Conservation (phyloP, 2,888 invertebrate genomes). For the Deladenus siricidicola region DNA sequence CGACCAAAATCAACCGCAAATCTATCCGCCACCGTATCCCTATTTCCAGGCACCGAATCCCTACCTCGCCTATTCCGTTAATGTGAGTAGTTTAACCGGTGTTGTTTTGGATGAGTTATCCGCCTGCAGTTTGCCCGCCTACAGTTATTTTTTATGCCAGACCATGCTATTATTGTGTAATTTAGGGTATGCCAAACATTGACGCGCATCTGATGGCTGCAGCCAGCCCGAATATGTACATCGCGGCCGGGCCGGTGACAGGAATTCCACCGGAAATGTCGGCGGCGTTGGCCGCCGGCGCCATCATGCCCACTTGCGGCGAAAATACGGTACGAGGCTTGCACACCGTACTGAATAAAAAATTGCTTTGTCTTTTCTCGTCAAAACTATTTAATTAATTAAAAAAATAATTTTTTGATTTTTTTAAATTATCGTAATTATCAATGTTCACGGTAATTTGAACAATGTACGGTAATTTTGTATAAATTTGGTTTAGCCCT, state of each 20-base stretch:
- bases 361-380: no score
- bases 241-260: neutral
- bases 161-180: no score
- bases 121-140: neutral
- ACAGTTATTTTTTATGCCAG: neutral
- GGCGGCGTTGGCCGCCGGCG: neutral
- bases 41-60: conserved; percentile 7
- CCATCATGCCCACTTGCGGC: neutral
- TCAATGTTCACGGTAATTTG: neutral
- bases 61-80: conserved; percentile 8
- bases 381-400: no score
- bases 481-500: neutral
- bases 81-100: conserved; percentile 8
- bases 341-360: no score
- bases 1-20: neutral
- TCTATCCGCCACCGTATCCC: conserved; percentile 4
- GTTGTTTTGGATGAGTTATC: neutral
- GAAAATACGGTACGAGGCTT: neutral
- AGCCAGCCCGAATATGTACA: neutral
- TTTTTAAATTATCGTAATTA: neutral
- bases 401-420: no score
- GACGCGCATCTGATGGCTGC: neutral
- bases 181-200: neutral
- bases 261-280: neutral
- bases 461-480: neutral